Base-by-base conservation (phyloP, 2,797 vertebrate genomes). In the Oophaga sylvatica region DNA sequence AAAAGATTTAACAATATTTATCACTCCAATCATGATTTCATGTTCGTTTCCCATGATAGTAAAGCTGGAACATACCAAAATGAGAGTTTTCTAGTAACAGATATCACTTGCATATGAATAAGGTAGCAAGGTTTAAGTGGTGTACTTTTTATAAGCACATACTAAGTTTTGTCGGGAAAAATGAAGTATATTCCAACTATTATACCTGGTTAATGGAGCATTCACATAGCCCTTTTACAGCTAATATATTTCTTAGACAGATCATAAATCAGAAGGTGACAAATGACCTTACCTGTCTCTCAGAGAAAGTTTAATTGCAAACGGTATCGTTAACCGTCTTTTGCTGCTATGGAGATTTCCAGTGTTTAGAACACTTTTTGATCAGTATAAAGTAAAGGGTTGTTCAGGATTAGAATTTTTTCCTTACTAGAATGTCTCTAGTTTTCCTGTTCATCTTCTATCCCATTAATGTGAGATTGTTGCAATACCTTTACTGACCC, bases 231-330 rank as follows among this genome's bases (percentile, higher is more conserved):
- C 53, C 13, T 35, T 71, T 56, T 83, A 83, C 67, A 83, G 81
- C 65, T 83, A 83, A 71, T 83, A 83, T 31, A 83, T 71, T 83
- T 57, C 17, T 31, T 35, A 35, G n/a, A 83, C 53, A 71, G 26
- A 71, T 59, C 48, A 83, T 83, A 83, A 83, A 83, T 83, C 81
- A 83, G 29, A 20, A 71, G 81, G 53, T 59, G 81, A 81, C 60
- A 81, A 81, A 81, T 81, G n/a, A 73, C 68, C 29, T 73, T 83
- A 83, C 67, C 81, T 71, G 16, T 65, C 67, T 35, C 62, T 83
- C 16, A 77, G 48, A n/a, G 53, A 31, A 59, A 62, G 78, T 60
- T 11, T 80, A 80, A 80, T 35, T 80, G 78, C 56, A 62, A 20
- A 71, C 0, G 0, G 35, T 15, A 11, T 9, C 10, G n/a, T 48